Base-by-base conservation (phyloP, 2,113 vertebrate species). In the Miniopterus natalensis region DNA sequence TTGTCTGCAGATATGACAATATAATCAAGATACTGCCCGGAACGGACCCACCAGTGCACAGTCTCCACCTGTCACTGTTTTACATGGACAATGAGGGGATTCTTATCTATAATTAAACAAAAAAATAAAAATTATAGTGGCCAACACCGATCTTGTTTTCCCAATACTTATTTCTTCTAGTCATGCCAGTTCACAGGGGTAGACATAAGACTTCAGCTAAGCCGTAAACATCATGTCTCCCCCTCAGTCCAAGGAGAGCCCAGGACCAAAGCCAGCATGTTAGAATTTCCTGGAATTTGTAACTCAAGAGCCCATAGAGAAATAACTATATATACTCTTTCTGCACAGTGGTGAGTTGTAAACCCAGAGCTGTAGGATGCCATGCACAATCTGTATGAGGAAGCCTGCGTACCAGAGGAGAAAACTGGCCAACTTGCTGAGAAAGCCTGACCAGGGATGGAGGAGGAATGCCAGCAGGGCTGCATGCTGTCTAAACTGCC, bases 131-230 rank as follows among this genome's bases (percentile, higher is more conserved):
- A 73, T 71, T 61, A 81, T 27, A 68, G 31, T 51, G 9, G 36
- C 74, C 23, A 86, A 83, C n/a, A 42, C 0, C 74, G 45, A 36
- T 61, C 93, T 92, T 83, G 23, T 73, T 81, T 65, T 59, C 27
- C 47, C 5, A 63, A 27, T 59, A 90, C 14, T 55, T 21, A n/a
- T 83, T 68, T 75, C 21, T 94, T 83, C 75, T 36, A 42, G 20
- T 83, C 25, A 47, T 10, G 59, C 36, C 31, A 88, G 57, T 75
- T 84, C 40, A 88, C 14, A 51, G 17, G 21, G 18, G 27, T 81
- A 8, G 21, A 40, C 17, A 27, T 42, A 93, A 93, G 51, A 90
- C 25, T 70, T 94, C 40, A 53, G 29, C 36, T 57, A 90, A 94
- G n/a, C 36, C 1, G 10, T 27, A 36, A 65, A 55, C 27, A 49